phyloP scores from a whole-genome alignment of 2,888 invertebrate species.

The Ptychoptera contaminata region DNA sequence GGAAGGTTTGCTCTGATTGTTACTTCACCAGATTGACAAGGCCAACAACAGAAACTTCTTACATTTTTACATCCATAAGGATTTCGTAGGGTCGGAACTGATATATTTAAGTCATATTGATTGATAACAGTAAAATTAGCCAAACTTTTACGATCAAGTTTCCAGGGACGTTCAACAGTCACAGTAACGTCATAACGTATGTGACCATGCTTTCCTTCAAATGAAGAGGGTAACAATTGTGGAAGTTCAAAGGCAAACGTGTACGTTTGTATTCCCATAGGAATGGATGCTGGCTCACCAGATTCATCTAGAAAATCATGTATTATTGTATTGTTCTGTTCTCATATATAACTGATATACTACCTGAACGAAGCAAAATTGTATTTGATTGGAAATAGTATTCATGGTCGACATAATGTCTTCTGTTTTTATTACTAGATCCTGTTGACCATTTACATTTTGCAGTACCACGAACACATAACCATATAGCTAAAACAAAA shows the following conservation, averaged over 20 bases:
- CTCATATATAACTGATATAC: no score
- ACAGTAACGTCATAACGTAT: conserved; percentile 38
- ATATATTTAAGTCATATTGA: conserved; percentile 51
- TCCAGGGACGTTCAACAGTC: conserved; percentile 40
- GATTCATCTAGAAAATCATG: no score
- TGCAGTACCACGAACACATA: no score
- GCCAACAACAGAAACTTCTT: conserved; percentile 13
- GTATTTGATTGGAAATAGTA: no score
- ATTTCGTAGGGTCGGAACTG: background rate
- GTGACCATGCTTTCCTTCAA: conserved; percentile 28
- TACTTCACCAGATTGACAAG: no score
- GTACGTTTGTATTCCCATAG: conserved; percentile 22
- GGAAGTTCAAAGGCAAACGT: conserved; percentile 29
- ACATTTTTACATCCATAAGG: conserved; percentile 6
- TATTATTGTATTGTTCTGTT: no score
- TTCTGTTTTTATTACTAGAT: no score
- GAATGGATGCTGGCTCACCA: no score
- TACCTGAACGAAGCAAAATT: no score
- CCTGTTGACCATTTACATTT: no score
- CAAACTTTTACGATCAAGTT: conserved; percentile 22
- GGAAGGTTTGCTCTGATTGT: background rate
- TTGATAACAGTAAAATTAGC: conserved; percentile 56
- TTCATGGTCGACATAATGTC: no score
- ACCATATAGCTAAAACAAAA: no score
- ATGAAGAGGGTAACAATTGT: conserved; percentile 27